phyloP scores from a whole-genome alignment of 2,888 invertebrate genomes.

The Gonocerus acuteangulatus region DNA sequence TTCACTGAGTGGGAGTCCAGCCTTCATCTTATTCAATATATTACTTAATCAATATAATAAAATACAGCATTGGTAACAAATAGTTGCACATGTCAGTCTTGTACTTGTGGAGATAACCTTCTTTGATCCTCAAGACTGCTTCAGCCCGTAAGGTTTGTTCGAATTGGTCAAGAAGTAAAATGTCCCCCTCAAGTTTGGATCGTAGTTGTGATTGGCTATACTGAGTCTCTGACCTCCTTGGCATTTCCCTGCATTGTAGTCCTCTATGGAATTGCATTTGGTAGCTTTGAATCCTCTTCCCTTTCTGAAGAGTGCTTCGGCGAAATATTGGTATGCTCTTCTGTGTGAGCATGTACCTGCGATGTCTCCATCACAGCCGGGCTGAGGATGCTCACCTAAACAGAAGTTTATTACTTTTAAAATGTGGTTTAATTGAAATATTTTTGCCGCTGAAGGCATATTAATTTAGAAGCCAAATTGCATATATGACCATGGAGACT shows the following conservation, averaged over 20 bases:
- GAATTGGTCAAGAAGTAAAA: conserved; percentile 39
- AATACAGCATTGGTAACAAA: too few relatives aligned
- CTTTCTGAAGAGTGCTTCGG: conserved; percentile 38
- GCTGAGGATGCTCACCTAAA: conserved; percentile 44
- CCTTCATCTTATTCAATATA: too few relatives aligned
- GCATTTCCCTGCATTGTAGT: conserved; percentile 20
- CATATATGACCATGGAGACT: too few relatives aligned
- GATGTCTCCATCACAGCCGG: conserved; percentile 52
- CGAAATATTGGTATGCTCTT: conserved; percentile 41
- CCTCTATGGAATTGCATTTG: conserved; percentile 33
- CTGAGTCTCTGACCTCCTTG: conserved; percentile 10
- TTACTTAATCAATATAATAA: too few relatives aligned
- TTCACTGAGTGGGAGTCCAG: too few relatives aligned
- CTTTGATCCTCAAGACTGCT: neutral
- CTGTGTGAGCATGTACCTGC: conserved; percentile 45
- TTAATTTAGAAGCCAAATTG: too few relatives aligned
- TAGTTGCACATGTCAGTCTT: too few relatives aligned
- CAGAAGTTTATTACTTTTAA: too few relatives aligned
- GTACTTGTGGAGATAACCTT: too few relatives aligned
- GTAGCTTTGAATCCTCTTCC: conserved; percentile 39
- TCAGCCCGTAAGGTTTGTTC: conserved; percentile 34
- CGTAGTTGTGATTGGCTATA: conserved; percentile 23
- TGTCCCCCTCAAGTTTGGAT: conserved; percentile 34
- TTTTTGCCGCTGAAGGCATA: too few relatives aligned
- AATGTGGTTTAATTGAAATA: too few relatives aligned